These are phyloP conservation scores for Lasioglossum malachurum DNA, from an alignment of 2,888 invertebrate species.

Conservation along the genomic window DNA sequence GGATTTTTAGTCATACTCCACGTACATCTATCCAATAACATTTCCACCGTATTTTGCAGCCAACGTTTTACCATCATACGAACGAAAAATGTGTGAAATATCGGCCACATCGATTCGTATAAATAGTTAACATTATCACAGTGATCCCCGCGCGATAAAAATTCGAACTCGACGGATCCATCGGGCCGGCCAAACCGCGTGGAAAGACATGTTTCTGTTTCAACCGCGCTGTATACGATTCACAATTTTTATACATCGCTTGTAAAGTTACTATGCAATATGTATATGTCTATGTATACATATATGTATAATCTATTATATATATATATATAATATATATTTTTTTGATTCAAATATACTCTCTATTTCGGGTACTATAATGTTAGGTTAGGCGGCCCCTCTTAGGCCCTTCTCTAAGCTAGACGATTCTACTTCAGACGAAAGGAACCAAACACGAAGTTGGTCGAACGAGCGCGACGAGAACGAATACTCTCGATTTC, in stretches of 20 bases:
- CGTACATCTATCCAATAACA: conserved; percentile 1
- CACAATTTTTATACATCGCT: conserved; percentile 64
- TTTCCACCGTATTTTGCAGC: not conserved
- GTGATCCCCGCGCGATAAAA: conserved; percentile 47
- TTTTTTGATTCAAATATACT: conserved; percentile 76
- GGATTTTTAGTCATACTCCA: not conserved
- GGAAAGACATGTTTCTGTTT: conserved; percentile 60
- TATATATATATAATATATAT: conserved; percentile 71
- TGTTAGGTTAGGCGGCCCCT: conserved; percentile 60
- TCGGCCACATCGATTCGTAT: not conserved
- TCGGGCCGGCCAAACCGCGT: conserved; percentile 61
- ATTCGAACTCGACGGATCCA: conserved; percentile 47
- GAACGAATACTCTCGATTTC: conserved; percentile 3
- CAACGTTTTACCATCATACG: not conserved
- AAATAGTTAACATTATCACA: conserved; percentile 55
- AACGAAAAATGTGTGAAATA: not conserved
- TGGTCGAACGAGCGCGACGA: conserved; percentile 23
- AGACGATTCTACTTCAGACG: conserved; percentile 65
- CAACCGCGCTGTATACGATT: conserved; percentile 69
- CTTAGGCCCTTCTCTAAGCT: conserved; percentile 70
- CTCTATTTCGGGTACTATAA: conserved; percentile 74
- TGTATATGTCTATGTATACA: conserved; percentile 50
- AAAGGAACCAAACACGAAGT: conserved; percentile 15
- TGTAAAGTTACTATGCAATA: conserved; percentile 64
- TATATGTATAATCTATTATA: conserved; percentile 40